These are phyloP conservation scores for Drosophila tropicalis DNA, from an alignment of 1,140 invertebrate genomes.

Conservation along the genomic window DNA sequence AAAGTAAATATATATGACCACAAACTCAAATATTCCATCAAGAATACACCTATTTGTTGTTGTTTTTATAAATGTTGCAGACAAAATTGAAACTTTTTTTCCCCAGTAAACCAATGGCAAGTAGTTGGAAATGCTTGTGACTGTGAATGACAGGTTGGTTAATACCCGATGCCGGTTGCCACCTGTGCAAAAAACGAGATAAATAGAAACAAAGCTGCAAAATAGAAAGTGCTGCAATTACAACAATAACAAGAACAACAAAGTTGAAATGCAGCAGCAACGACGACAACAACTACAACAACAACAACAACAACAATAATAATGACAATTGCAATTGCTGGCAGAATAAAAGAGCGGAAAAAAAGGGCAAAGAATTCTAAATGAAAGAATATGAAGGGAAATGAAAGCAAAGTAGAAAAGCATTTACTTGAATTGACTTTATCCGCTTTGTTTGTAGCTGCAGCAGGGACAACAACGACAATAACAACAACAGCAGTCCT, in stretches of 20 bases:
- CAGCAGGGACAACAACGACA: constrained; percentile 17
- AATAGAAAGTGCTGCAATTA: constrained; percentile 48
- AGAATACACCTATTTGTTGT: neutral
- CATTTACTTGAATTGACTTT: constrained; percentile 76
- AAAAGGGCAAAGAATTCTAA: constrained; percentile 21
- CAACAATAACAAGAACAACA: constrained; percentile 45
- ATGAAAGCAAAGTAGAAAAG: constrained; percentile 52
- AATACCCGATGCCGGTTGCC: constrained; percentile 1
- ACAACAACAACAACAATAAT: constrained; percentile 44
- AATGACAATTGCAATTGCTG: constrained; percentile 56
- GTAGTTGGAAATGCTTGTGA: constrained; percentile 41
- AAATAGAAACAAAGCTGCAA: constrained; percentile 25
- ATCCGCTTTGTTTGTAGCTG: constrained; percentile 64
- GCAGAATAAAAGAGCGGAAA: constrained; percentile 32
- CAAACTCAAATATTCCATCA: too few species aligned
- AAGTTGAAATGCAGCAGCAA: constrained; percentile 36
- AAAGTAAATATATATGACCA: too few species aligned
- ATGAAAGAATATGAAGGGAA: constrained; percentile 22
- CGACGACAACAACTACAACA: constrained; percentile 39
- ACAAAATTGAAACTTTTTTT: constrained; percentile 16
- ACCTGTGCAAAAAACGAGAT: constrained; percentile 22
- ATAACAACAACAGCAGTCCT: constrained; percentile 17
- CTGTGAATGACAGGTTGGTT: constrained; percentile 37
- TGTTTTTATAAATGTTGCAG: constrained; percentile 6
- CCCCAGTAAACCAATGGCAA: neutral